Conservation (phyloP, 2,113 vertebrate genomes). For the Helogale parvula region DNA sequence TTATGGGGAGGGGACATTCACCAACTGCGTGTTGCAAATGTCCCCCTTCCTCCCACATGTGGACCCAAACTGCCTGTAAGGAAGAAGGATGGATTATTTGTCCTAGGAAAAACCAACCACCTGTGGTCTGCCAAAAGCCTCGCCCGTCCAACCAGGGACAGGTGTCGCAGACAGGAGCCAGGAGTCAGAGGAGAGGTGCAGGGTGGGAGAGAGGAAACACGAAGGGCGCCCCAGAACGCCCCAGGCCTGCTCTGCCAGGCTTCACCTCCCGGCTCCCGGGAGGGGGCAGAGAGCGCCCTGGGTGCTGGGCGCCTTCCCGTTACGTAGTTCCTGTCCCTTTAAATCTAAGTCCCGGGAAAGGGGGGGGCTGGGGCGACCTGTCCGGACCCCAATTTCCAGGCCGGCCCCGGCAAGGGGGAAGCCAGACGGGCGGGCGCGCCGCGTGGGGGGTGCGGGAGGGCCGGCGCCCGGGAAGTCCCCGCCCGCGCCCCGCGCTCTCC, state of each 20-base stretch:
- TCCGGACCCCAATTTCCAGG: slow-evolving; percentile 81
- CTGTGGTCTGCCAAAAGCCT: slow-evolving; percentile 56
- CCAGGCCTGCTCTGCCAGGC: neutral
- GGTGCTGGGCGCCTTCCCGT: slow-evolving; percentile 79
- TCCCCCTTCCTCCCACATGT: neutral
- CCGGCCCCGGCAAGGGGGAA: neutral
- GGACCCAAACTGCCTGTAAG: neutral
- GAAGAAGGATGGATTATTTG: neutral
- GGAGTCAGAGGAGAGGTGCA: neutral
- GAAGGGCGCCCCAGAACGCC: neutral
- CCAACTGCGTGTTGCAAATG: neutral
- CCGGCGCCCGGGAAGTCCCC: neutral
- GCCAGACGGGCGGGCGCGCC: neutral
- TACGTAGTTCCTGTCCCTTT: slow-evolving; percentile 87
- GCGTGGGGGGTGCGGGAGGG: neutral
- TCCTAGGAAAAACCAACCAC: slow-evolving; percentile 44
- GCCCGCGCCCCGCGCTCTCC: neutral
- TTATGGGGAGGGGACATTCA: neutral
- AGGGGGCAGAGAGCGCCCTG: slow-evolving; percentile 58
- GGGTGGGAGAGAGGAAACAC: neutral
- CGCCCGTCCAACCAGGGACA: neutral
- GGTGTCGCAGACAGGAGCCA: neutral
- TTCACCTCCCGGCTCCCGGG: neutral
- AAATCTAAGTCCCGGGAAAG: slow-evolving; percentile 79
- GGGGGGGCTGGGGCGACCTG: slow-evolving; percentile 69